Evolutionary conservation across 2,113 vertebrate genomes (phyloP), one percentile per base, ranked within the genome.

Genomic region (Notarius quadriscutis): DNA sequence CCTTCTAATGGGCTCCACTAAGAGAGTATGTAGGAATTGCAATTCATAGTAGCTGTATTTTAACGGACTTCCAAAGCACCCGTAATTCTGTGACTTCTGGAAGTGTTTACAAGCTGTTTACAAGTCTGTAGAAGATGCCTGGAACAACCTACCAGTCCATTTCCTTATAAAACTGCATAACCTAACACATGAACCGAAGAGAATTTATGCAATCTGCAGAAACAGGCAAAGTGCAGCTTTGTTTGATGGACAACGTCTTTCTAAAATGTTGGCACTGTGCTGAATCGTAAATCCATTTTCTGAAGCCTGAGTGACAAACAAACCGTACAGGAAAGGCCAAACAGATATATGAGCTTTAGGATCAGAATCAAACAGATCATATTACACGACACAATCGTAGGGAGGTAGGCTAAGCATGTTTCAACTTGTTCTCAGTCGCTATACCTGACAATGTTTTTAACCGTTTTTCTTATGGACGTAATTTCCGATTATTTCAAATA

Each of bases 391-490:
- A 88, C 81, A 86, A 85, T 87, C 62, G 67, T 84, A 57, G 30
- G 84, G 83, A 92, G 41, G 79, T 77, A 87, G 65, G 77, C 7
- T 62, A 88, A 92, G 87, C 95, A 90, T 80, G 94, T 86, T 88
- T 82, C 86, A 91, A 92, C 95, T 90, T 94, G 93, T 88, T 89
- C 74, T 89, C 86, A 75, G 69, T 63, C 75, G 7, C 10, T 25
- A 67, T 84, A 74, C 90, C 90, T 84, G 90, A 85, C 71, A 86
- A 83, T 79, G 84, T 63, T 48, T 50, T 50, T 17, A 41, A 22
- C 27, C 5, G 30, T 62, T 81, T 62, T 41, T 41, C 30, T 18
- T 81, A 41, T 6, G 18, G 30, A 60, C 11, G 30, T n/a, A 12
- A 12, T 15, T 53, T 78, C 48, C 27, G 50, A 9, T 2, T 53